Evolutionary conservation across 2,888 invertebrate genomes (phyloP).

Genomic region (Meghimatium bilineatum): DNA sequence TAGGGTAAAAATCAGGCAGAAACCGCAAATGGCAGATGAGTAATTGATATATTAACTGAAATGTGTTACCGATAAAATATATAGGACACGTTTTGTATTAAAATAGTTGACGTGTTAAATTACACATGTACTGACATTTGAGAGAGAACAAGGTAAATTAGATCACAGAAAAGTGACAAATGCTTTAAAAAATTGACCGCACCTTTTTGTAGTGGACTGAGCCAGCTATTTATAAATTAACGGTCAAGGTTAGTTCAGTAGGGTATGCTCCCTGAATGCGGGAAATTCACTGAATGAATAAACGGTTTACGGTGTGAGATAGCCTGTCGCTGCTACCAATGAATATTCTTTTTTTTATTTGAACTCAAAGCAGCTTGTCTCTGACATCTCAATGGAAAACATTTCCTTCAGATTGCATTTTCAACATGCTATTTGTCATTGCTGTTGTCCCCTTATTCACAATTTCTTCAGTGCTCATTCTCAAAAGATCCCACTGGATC

Average conservation of each 20-base stretch:
- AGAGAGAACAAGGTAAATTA: background rate
- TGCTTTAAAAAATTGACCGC: background rate
- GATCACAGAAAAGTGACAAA: background rate
- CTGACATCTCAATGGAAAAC: background rate
- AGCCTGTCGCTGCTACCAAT: background rate
- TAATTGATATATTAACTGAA: background rate
- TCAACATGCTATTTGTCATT: background rate
- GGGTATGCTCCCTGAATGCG: background rate
- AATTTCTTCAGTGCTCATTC: no score
- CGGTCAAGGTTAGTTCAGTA: conserved; percentile 8
- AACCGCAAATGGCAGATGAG: background rate
- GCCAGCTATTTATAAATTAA: background rate
- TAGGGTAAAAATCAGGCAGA: background rate
- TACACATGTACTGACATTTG: background rate
- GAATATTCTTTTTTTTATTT: background rate
- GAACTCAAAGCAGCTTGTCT: background rate
- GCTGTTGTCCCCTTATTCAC: no score
- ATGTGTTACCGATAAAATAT: background rate
- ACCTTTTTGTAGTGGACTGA: background rate
- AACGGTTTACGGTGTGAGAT: background rate
- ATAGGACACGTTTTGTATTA: background rate
- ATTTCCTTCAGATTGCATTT: background rate
- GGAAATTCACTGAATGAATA: background rate
- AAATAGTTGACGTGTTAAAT: background rate
- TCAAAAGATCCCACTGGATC: no score